Conservation (phyloP, 1,140 invertebrate genomes). For the Drosophila grimshawi region DNA sequence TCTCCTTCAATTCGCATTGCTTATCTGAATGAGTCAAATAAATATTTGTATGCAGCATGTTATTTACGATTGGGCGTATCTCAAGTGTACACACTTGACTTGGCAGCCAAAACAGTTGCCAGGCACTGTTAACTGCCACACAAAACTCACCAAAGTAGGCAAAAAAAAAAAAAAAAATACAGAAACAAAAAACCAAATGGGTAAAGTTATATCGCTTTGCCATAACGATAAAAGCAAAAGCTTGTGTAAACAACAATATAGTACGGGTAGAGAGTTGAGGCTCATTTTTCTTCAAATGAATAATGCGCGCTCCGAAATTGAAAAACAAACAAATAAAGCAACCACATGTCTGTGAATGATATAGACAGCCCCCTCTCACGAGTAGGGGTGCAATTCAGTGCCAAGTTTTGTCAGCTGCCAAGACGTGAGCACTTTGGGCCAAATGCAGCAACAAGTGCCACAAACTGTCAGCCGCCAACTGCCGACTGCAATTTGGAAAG, state of each 20-base stretch:
- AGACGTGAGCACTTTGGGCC: conserved; percentile 16
- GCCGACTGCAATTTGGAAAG: conserved; percentile 63
- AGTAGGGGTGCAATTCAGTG: conserved; percentile 7
- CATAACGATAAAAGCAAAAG: conserved; percentile 74
- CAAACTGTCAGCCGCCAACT: conserved; percentile 24
- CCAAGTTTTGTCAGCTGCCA: conserved; percentile 35
- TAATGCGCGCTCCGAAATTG: conserved; percentile 70
- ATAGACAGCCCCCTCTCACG: not conserved
- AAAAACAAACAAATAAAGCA: conserved; percentile 76
- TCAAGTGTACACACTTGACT: conserved; percentile 82
- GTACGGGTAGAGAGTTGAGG: not conserved
- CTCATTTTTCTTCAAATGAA: conserved; percentile 57
- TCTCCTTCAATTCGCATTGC: conserved; percentile 54
- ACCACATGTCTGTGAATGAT: conserved; percentile 29
- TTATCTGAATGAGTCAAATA: conserved; percentile 67
- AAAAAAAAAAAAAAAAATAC: conserved; percentile 34
- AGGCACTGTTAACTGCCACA: conserved; percentile 71
- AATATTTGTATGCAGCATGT: conserved; percentile 65
- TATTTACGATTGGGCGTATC: conserved; percentile 74
- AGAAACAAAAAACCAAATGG: conserved; percentile 49
- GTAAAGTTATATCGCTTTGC: conserved; percentile 64
- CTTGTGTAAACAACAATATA: conserved; percentile 50
- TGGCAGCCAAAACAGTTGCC: conserved; percentile 60
- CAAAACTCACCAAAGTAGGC: conserved; percentile 63
- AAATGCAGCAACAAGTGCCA: conserved; percentile 35